Percentiles rank a stretch among this genome's conserved stretches.
Conservation (phyloP, 1,140 invertebrate genomes). For the Antheraea mylitta region DNA sequence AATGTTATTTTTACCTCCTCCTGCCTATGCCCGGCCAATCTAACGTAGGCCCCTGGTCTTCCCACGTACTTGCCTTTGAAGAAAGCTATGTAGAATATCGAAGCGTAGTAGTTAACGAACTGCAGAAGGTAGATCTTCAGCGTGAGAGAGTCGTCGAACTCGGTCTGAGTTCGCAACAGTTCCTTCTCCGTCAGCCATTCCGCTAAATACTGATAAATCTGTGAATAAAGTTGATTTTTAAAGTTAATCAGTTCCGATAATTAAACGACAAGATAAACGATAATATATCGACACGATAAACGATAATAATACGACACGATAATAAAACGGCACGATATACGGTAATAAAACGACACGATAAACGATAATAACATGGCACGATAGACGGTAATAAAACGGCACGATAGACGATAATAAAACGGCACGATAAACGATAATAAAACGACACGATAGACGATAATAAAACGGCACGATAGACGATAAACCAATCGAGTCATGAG, state of each 20-base stretch:
- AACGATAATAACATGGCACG: too few species aligned
- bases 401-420: too few species aligned
- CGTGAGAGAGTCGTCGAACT: slow-evolving; percentile 98
- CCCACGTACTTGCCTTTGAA: slow-evolving; percentile 97
- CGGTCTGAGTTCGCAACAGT: slow-evolving; percentile 95
- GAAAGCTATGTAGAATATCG: slow-evolving; percentile 99
- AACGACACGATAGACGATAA: too few species aligned
- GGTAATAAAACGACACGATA: too few species aligned
- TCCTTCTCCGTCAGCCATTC: slow-evolving; percentile 97
- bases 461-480: too few species aligned
- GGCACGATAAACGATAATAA: too few species aligned
- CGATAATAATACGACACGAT: too few species aligned
- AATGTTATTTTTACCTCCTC: slow-evolving; percentile 84
- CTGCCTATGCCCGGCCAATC: slow-evolving; percentile 88
- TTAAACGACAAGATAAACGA: too few species aligned
- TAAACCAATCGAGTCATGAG: too few species aligned
- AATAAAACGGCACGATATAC: too few species aligned
- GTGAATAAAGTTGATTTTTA: not conserved
- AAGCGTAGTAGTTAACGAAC: slow-evolving; percentile 99
- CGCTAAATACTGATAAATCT: slow-evolving; percentile 94
- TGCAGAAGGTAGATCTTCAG: slow-evolving; percentile 98
- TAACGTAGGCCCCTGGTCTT: slow-evolving; percentile 88
- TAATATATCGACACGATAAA: too few species aligned
- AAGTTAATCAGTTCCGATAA: not conserved
- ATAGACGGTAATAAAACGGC: too few species aligned